Percentiles rank a stretch among this genome's conserved stretches.
These are phyloP conservation scores for Drosophila arizonae DNA, from an alignment of 1,140 invertebrate species.

Conservation along the genomic window DNA sequence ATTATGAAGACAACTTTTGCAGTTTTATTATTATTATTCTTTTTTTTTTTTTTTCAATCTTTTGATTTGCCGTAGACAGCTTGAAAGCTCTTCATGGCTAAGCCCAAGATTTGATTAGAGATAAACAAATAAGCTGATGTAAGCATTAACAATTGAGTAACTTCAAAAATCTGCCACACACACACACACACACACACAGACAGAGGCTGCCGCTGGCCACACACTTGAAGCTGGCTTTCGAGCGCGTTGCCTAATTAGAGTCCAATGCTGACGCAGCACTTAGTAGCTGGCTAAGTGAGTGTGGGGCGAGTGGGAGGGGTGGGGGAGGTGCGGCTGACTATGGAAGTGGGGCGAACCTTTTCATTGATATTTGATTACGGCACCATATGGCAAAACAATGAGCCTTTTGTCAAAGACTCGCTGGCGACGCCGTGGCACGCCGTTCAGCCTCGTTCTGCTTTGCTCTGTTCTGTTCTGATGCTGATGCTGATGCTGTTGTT, in stretches of 20 bases:
- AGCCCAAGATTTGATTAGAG: too few species aligned
- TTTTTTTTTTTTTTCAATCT: too few species aligned
- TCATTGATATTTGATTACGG: conserved; percentile 62
- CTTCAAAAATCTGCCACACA: background rate
- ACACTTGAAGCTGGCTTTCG: background rate
- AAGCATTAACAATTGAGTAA: conserved; percentile 1
- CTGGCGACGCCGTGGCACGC: background rate
- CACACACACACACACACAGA: background rate
- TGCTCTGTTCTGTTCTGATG: background rate
- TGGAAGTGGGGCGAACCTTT: background rate
- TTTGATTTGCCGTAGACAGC: too few species aligned
- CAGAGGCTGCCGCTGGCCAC: background rate
- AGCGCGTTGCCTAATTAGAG: background rate
- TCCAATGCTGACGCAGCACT: conserved; percentile 18
- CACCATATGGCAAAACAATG: conserved; percentile 46
- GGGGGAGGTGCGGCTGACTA: too few species aligned
- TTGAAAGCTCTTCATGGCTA: too few species aligned
- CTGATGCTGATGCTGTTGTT: background rate
- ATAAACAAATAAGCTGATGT: too few species aligned
- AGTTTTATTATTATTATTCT: too few species aligned
- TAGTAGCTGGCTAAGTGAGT: background rate
- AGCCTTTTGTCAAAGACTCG: conserved; percentile 49
- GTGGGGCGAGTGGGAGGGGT: background rate
- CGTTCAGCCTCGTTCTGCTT: background rate
- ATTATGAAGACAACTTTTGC: too few species aligned